Base-by-base conservation (phyloP, 2,113 vertebrate species). In the Astur gentilis region DNA sequence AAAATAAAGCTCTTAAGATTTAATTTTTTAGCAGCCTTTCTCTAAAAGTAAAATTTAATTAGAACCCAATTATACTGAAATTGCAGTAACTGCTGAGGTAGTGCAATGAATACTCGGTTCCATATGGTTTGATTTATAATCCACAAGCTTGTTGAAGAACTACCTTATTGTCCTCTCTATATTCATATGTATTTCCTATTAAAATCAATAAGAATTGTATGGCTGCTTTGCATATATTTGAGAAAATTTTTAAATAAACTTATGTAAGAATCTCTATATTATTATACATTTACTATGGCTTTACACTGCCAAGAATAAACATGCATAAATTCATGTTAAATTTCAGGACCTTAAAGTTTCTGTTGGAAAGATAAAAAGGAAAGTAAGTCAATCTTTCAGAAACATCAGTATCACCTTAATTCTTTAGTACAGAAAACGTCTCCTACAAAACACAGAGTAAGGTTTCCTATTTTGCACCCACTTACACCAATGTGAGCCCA, bases 1-100 rank as follows among this genome's bases (percentile, higher is more conserved):
- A 95, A 95, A 61, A 82, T 69, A 95, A 89, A 95, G 65, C 55
- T 92, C 52, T 83, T 92, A 94, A 95, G 69, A 92, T 91, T 94
- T 89, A 87, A 79, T 93, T 54, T 85, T 84, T 96, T 81, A 89
- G 49, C 77, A 82, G 58, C 16, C 70, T 95, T 97, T 80, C 32
- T 85, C 66, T 58, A 80, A 93, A 95, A 87, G 29, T 61, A 58
- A 91, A 91, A 95, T 91, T 89, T 89, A 95, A 91, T 96, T 93
- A 95, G 73, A 95, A 89, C 7, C 25, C 32, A 91, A 87, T 94
- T 87, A 93, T 38, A 54, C 49, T 70, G 27, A 94, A 93, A 94
- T 76, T 72, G 44, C 92, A 78, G 62, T 93, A 89, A 84, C 61
- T 95, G 66, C 77, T 92, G 91, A 96, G 83, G 65, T 92, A 95